Base-by-base conservation (phyloP, 2,888 invertebrate species). In the Chymomyza procnemis region DNA sequence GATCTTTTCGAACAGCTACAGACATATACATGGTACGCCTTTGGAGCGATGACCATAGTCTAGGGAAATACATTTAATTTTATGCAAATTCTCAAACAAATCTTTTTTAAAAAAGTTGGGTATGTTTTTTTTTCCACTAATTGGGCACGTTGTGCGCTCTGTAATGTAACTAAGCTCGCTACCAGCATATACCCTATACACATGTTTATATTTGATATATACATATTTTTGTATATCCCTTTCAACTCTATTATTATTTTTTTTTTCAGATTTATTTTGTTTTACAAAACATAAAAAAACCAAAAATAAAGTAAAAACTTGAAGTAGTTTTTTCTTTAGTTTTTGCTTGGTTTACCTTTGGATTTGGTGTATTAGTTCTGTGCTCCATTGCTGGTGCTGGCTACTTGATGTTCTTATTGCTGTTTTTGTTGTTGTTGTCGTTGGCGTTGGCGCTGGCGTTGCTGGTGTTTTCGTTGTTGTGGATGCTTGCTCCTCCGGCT, bases 291-390 rank as follows among this genome's bases (percentile, higher is more conserved):
- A 47, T 4, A 50, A 50, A n/a, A 1, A 50, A 50, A 50, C n/a
- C n/a, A n/a, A n/a, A n/a, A n/a, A n/a, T n/a, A 50, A 2, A n/a
- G 18, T 12, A 66, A 72, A 80, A 79, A 79, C 72, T 79, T 80
- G 61, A 70, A 80, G 80, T 76, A 68, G 68, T 74, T 76, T 80
- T 50, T 18, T 50, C 19, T 50, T 50, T 50, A 18, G 16, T 50
- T 50, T 50, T 72, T 76, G 69, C 71, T 75, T 68, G 64, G 67
- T 58, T 69, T 76, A 47, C 59, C 46, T 56, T 64, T 52, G 54
- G 22, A 54, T 54, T 54, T 54, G 54, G 21, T 54, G 54, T 54
- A 54, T 54, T 54, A 54, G 54, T 22, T 54, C 6, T 21, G 21
- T 54, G 54, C 19, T 16, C 14, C 3, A 19, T 50, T n/a, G 30